A percentile compares a stretch with the other conserved stretches of the same genome.
These are phyloP conservation scores for Irena cyanogastra DNA, from an alignment of 2,113 vertebrate genomes.

Conservation along the genomic window DNA sequence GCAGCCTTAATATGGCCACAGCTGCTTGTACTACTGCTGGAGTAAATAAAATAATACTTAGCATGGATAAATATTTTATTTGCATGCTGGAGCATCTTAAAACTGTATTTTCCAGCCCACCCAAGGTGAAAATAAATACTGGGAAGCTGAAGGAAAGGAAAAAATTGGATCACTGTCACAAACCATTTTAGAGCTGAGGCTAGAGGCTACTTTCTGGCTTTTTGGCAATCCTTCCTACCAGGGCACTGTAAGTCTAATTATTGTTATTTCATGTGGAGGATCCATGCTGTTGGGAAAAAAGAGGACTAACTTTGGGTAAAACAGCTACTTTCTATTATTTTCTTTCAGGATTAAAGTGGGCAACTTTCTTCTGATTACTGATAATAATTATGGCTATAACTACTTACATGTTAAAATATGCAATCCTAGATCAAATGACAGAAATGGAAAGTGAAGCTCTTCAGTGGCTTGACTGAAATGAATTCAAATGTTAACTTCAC, in stretches of 20 bases:
- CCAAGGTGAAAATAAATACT: not conserved
- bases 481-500: not conserved
- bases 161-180: not conserved
- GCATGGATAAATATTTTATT: constrained; percentile 14
- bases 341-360: not conserved
- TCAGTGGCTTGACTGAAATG: not conserved
- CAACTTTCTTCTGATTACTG: not conserved
- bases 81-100: not conserved
- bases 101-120: not conserved
- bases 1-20: not conserved
- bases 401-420: not conserved
- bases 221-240: not conserved
- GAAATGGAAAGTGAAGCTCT: not conserved
- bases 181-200: not conserved
- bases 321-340: not conserved
- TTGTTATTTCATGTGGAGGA: not conserved
- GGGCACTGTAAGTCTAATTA: not conserved
- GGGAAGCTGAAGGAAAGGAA: not conserved
- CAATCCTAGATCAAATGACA: not conserved
- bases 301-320: not conserved
- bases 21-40: not conserved
- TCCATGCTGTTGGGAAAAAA: not conserved
- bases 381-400: not conserved
- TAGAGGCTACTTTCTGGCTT: not conserved
- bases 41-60: not conserved